Base-by-base conservation (phyloP, 1,140 invertebrate genomes). In the Caenorhabditis tropicalis region DNA sequence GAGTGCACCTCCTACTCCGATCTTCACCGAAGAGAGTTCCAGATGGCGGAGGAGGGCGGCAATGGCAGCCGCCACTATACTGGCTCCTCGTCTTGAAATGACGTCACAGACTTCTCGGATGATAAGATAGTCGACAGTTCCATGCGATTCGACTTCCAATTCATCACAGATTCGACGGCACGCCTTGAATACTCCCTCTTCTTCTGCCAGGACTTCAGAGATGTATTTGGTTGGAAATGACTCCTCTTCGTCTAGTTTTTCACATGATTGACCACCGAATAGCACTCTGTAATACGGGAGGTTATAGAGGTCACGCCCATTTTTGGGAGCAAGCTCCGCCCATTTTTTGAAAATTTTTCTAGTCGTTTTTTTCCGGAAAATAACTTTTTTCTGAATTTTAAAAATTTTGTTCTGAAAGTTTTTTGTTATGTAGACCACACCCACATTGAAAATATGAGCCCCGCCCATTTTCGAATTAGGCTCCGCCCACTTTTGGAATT, bases 221-320 rank as follows among this genome's bases (percentile, higher is more conserved):
- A 91, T 91, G 60, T 91, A 91, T 65, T 91, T 91, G 4, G 90
- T 91, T 9, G 90, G 90, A 80, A 91, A 91, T 7, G 87, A 74
- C 39, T 91, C 90, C 16, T 80, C 43, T 27, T 86, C 85, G 7
- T 91, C 89, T 24, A 91, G 81, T 79, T 85, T 86, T 49, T 90
- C 90, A 39, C 89, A 89, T 2, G 80, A 56, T 19, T 83, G 81
- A 39, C 90, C 90, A 16, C 86, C 89, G 83, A 91, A 91, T 21
- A 85, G 79, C 15, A 81, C 82, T 79, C 43, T 49, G 79, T 6
- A 74, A 39, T 10, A 19, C 4, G 16, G 16, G 46, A 90, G n/a
- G n/a, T n/a, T n/a, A n/a, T n/a, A n/a, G n/a, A n/a, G n/a, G n/a
- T n/a, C n/a, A n/a, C n/a, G n/a, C n/a, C n/a, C n/a, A n/a, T n/a